Base-by-base conservation (phyloP, 2,113 vertebrate genomes). In the Sinocyclocheilus grahami region DNA sequence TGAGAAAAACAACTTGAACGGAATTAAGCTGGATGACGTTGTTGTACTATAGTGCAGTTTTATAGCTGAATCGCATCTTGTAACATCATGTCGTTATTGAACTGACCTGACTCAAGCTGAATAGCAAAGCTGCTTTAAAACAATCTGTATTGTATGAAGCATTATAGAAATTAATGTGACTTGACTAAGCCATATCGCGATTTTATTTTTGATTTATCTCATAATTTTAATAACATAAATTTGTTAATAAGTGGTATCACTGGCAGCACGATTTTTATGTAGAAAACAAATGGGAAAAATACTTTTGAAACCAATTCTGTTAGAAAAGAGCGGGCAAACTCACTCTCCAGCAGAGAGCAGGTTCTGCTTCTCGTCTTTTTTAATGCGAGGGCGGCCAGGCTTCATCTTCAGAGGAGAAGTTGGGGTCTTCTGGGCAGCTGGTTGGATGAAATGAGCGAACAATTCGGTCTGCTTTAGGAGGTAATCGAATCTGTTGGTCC, bases 341-440 rank as follows among this genome's bases (percentile, higher is more conserved):
- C 92, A 99, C 98, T 99, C 97, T 92, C 97, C 98, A 84, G 94
- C 98, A 63, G 97, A 99, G 1, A 99, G 91, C 39, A 99, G 94
- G 90, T 96, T 97, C 93, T 99, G 98, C 86, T 99, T 99, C 92
- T 99, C 98, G n/a, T 99, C 98, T 85, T 97, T 98, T 91, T 99
- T 99, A 88, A 99, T 94, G 87, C 98, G 96, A 84, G 98, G 98
- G 10, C 98, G 97, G 6, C 98, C 98, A 2, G 98, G 98, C 86
- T 99, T 99, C 98, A 99, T 99, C 94, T 99, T 99, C 88, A 99
- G 94, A 55, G 98, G 98, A 75, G 98, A 99, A 22, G 97, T 99
- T 72, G 98, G 98, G 53, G 97, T 99, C 92, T 99, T 99, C 93
- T 99, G 98, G 89, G 98, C 98, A 81, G 98, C 98, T 78, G 98